A percentile compares a stretch with the other conserved stretches of the same genome.
Conservation (phyloP, 2,797 vertebrate genomes). For the Kryptopterus vitreolus region DNA sequence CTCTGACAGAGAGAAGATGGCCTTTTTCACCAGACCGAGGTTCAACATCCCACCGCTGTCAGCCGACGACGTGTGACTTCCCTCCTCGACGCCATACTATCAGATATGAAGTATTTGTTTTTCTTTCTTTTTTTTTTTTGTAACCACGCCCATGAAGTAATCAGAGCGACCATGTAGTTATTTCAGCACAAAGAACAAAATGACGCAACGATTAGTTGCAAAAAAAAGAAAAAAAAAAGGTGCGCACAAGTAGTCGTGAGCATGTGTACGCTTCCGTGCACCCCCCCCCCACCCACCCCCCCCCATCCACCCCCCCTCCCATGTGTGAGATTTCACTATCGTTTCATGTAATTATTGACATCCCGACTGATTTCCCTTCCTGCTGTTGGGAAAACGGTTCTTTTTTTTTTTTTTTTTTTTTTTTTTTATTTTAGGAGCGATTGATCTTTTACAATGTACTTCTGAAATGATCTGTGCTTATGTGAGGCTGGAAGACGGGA, state of each 20-base stretch:
- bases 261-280: slow-evolving; percentile 1
- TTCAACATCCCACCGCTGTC: slow-evolving; percentile 96
- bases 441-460: slow-evolving; percentile 81
- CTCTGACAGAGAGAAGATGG: slow-evolving; percentile 93
- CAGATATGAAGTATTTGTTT: slow-evolving; percentile 90
- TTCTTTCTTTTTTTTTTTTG: slow-evolving; percentile 64
- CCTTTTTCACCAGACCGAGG: slow-evolving; percentile 98
- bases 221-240: slow-evolving; percentile 69
- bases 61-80: slow-evolving; percentile 92
- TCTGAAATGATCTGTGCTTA: slow-evolving; percentile 82
- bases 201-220: slow-evolving; percentile 77
- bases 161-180: slow-evolving; percentile 75
- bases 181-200: slow-evolving; percentile 73
- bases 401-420: no score
- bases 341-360: slow-evolving; percentile 82
- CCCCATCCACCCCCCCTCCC: no score
- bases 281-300: no score
- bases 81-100: slow-evolving; percentile 66
- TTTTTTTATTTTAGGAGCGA: no score
- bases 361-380: slow-evolving; percentile 81
- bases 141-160: slow-evolving; percentile 87
- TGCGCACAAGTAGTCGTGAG: slow-evolving; percentile 17
- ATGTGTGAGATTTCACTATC: slow-evolving; percentile 67
- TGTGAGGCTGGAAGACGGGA: slow-evolving; percentile 94
- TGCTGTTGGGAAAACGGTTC: slow-evolving; percentile 82